Evolutionary conservation across 37 sponge, comb jelly and placozoan species (phyloP).

Genomic region (Aphrocallistes beatrix): DNA sequence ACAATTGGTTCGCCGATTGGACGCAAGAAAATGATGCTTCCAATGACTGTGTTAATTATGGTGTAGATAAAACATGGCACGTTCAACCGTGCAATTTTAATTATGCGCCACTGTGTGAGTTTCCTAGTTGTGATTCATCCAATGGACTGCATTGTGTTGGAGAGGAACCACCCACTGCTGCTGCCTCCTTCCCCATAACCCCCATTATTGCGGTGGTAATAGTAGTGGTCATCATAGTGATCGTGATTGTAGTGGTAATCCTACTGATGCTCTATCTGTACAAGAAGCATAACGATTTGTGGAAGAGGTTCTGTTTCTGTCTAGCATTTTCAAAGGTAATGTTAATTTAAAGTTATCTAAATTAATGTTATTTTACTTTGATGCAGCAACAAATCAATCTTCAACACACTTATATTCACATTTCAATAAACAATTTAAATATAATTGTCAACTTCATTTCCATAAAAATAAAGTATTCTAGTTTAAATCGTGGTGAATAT

Average conservation of each 20-base stretch:
- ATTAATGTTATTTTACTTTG: neutral
- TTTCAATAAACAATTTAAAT: no score
- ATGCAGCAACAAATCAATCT: neutral
- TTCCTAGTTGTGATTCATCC: neutral
- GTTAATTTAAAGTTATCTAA: neutral
- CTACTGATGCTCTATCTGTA: neutral
- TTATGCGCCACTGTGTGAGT: neutral
- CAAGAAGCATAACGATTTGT: constrained; percentile 5
- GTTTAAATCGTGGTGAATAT: no score
- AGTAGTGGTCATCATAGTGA: neutral
- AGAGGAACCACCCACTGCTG: neutral
- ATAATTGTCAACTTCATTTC: no score
- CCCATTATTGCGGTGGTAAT: neutral
- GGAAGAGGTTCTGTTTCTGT: neutral
- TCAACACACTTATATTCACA: no score
- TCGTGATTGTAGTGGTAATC: neutral
- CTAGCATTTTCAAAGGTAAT: neutral
- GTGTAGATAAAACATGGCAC: neutral
- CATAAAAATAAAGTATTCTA: no score
- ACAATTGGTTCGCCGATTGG: neutral
- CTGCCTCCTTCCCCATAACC: neutral
- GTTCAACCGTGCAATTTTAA: neutral
- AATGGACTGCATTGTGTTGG: neutral
- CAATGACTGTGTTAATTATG: neutral
- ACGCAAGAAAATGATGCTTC: neutral